Percentiles rank a stretch among this genome's conserved stretches.
Evolutionary conservation across 2,888 invertebrate genomes (phyloP).

Genomic region (Lithophane ornitopus): DNA sequence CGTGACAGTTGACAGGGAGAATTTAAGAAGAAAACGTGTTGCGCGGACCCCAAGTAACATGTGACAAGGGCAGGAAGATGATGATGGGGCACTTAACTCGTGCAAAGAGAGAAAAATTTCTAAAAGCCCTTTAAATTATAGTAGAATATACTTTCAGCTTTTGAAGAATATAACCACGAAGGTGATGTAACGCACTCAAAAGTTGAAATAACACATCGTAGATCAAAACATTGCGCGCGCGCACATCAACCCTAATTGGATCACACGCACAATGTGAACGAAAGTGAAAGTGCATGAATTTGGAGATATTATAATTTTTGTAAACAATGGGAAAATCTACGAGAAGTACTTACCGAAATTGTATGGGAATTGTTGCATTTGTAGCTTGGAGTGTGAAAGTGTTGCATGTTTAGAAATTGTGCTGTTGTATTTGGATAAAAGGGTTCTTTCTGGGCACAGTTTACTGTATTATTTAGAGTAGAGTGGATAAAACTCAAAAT

Average conservation of each 20-base stretch:
- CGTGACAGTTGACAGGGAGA: too few species aligned
- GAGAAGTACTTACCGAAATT: conserved; percentile 32
- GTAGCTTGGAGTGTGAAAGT: conserved; percentile 41
- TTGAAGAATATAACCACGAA: too few species aligned
- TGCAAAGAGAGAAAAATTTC: too few species aligned
- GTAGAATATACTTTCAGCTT: too few species aligned
- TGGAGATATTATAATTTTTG: conserved; percentile 41
- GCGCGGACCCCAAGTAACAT: too few species aligned
- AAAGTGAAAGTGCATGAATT: conserved; percentile 62
- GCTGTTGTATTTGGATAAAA: not conserved
- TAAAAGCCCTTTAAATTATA: too few species aligned
- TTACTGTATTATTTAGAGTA: not conserved
- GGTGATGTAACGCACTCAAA: not conserved
- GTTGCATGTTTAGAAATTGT: conserved; percentile 31
- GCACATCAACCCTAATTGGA: conserved; percentile 35
- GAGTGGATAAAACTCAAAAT: too few species aligned
- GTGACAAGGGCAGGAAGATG: too few species aligned
- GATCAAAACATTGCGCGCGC: conserved; percentile 22
- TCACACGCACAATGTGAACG: conserved; percentile 36
- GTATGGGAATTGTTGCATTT: conserved; percentile 29
- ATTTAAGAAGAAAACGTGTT: too few species aligned
- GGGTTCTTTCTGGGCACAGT: not conserved
- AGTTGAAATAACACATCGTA: not conserved
- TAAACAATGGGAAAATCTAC: conserved; percentile 58
- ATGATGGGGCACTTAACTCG: too few species aligned